Percentiles rank a stretch among this genome's conserved stretches.
Evolutionary conservation across 2,888 invertebrate genomes (phyloP).

Genomic region (Phaonia tiefii): DNA sequence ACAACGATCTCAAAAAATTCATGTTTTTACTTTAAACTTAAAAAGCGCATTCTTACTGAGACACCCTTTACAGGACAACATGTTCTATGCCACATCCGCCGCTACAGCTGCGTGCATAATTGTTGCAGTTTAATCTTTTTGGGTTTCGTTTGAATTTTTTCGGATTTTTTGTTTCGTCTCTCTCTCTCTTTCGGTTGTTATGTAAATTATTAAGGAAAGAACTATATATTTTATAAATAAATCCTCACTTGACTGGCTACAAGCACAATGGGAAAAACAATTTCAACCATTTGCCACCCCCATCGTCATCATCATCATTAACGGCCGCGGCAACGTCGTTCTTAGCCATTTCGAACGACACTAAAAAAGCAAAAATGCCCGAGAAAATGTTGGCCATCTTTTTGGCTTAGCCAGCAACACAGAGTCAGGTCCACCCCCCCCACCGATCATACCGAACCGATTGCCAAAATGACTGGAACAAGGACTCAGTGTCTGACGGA

Average conservation of each 20-base stretch:
- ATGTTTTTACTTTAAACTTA: too few species aligned
- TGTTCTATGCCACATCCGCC: too few species aligned
- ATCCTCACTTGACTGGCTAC: conserved; percentile 35
- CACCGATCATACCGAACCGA: conserved; percentile 22
- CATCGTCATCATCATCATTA: background rate
- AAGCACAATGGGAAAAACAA: conserved; percentile 32
- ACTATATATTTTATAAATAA: conserved; percentile 24
- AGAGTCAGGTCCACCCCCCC: too few species aligned
- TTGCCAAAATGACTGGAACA: conserved; percentile 21
- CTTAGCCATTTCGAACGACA: background rate
- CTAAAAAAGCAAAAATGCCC: conserved; percentile 13
- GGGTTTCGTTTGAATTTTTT: too few species aligned
- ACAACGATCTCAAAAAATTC: too few species aligned
- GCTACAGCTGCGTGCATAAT: too few species aligned
- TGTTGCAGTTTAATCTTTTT: too few species aligned
- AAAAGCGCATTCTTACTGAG: too few species aligned
- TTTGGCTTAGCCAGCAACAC: conserved; percentile 11
- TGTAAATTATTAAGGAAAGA: conserved; percentile 52
- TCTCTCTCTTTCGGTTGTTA: conserved; percentile 31
- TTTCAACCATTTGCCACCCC: background rate
- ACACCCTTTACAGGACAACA: too few species aligned
- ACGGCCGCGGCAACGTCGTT: background rate
- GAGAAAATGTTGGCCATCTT: conserved; percentile 5
- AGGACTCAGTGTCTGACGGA: conserved; percentile 12
- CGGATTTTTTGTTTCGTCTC: too few species aligned